These are phyloP conservation scores for Thyatira batis DNA, from an alignment of 2,888 invertebrate genomes.

Conservation along the genomic window DNA sequence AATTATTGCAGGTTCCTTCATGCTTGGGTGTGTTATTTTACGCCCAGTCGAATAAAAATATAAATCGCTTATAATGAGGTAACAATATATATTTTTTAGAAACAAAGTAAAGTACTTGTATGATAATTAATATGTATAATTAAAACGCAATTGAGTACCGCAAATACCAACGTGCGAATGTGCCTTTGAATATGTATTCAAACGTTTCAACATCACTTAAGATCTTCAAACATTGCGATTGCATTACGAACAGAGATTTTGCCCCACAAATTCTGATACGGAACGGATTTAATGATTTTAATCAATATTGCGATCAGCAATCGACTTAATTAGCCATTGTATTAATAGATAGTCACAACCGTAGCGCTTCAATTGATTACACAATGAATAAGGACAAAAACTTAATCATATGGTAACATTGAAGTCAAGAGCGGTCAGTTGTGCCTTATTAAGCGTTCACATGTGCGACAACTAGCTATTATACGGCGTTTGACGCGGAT, in stretches of 20 bases:
- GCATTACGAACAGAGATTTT: not conserved
- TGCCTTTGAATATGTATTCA: not conserved
- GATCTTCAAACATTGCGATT: not conserved
- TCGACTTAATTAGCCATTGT: not conserved
- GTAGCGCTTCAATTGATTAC: not conserved
- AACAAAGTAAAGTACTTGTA: no score
- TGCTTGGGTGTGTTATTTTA: not conserved
- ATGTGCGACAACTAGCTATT: conserved; percentile 12
- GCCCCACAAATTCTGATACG: not conserved
- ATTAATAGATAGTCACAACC: not conserved
- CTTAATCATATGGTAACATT: not conserved
- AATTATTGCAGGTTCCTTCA: not conserved
- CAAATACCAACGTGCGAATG: not conserved
- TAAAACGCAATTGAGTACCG: not conserved
- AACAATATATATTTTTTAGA: no score
- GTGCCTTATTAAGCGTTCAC: conserved; percentile 3
- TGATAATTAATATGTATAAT: no score
- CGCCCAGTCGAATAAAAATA: no score
- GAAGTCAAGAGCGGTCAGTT: conserved; percentile 16
- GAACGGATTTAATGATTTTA: not conserved
- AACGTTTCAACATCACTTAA: not conserved
- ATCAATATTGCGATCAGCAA: not conserved
- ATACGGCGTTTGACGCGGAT: conserved; percentile 12
- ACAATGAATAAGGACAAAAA: not conserved
- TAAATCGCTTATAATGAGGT: no score